These are phyloP conservation scores for Chunga burmeisteri DNA, from an alignment of 2,113 vertebrate species.

Conservation along the genomic window DNA sequence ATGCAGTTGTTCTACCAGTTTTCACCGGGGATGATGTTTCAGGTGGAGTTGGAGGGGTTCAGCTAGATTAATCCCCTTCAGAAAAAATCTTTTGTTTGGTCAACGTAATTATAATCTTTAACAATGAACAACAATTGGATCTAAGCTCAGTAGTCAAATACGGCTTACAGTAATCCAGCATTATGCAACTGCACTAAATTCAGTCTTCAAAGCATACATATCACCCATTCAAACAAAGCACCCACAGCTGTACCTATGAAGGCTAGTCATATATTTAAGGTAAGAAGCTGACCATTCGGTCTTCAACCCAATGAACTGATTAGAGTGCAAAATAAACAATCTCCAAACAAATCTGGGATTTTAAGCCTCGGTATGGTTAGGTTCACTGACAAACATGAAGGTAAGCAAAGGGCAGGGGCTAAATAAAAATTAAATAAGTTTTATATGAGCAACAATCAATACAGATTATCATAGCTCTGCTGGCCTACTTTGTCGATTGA, in stretches of 20 bases:
- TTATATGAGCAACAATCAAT: background rate
- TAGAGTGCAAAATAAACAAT: background rate
- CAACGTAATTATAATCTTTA: background rate
- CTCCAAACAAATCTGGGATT: background rate
- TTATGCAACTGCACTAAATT: background rate
- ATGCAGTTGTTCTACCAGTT: background rate
- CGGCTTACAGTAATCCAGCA: background rate
- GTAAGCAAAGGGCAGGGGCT: background rate
- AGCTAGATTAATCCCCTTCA: background rate
- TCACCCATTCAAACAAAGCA: background rate
- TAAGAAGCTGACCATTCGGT: background rate
- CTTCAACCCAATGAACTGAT: background rate
- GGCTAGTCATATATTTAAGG: background rate
- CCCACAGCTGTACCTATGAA: background rate
- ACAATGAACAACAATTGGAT: background rate
- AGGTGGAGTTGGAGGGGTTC: fast-evolving
- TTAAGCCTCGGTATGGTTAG: background rate
- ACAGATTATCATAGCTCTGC: background rate
- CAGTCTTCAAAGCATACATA: background rate
- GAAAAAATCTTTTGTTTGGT: background rate
- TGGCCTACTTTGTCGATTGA: background rate
- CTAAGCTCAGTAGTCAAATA: background rate
- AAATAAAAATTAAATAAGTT: background rate
- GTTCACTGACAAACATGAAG: background rate
- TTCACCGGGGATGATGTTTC: background rate